These are phyloP conservation scores for Phalera bucephala DNA, from an alignment of 2,888 invertebrate species.

Conservation along the genomic window DNA sequence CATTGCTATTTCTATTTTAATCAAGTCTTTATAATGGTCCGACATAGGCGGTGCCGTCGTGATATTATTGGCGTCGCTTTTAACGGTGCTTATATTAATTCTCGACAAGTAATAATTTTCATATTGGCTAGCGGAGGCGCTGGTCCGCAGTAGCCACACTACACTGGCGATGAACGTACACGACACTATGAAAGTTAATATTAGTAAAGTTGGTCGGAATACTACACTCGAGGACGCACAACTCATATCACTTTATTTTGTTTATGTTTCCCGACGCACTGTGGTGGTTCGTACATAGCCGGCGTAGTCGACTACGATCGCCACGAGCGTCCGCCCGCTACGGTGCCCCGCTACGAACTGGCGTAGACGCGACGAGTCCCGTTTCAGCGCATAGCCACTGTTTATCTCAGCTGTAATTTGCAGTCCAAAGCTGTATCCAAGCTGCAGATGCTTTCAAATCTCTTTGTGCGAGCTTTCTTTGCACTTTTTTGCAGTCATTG, in stretches of 20 bases:
- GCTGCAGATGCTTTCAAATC: slow-evolving; percentile 76
- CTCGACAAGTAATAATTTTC: slow-evolving; percentile 82
- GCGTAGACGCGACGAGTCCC: slow-evolving; percentile 47
- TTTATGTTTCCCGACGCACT: slow-evolving; percentile 68
- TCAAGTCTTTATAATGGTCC: slow-evolving; percentile 78
- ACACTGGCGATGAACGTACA: slow-evolving; percentile 75
- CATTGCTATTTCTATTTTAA: slow-evolving; percentile 81
- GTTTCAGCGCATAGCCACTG: slow-evolving; percentile 55
- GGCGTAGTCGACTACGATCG: slow-evolving; percentile 60
- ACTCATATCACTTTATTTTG: slow-evolving; percentile 80
- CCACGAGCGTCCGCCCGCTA: slow-evolving; percentile 66
- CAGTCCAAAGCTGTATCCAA: slow-evolving; percentile 71
- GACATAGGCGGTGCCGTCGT: slow-evolving; percentile 57
- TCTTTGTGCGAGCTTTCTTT: slow-evolving; percentile 72
- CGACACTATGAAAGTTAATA: slow-evolving; percentile 73
- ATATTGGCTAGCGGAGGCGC: slow-evolving; percentile 67
- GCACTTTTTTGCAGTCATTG: slow-evolving; percentile 68
- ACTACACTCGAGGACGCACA: slow-evolving; percentile 72
- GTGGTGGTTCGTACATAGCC: slow-evolving; percentile 66
- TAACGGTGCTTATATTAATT: slow-evolving; percentile 76
- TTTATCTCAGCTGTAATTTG: slow-evolving; percentile 74
- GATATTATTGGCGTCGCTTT: slow-evolving; percentile 56
- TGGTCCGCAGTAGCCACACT: slow-evolving; percentile 73
- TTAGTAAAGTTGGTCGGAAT: slow-evolving; percentile 72
- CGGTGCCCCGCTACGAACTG: slow-evolving; percentile 66